Evolutionary conservation across 2,797 vertebrate genomes (phyloP).

Genomic region (Manis javanica): DNA sequence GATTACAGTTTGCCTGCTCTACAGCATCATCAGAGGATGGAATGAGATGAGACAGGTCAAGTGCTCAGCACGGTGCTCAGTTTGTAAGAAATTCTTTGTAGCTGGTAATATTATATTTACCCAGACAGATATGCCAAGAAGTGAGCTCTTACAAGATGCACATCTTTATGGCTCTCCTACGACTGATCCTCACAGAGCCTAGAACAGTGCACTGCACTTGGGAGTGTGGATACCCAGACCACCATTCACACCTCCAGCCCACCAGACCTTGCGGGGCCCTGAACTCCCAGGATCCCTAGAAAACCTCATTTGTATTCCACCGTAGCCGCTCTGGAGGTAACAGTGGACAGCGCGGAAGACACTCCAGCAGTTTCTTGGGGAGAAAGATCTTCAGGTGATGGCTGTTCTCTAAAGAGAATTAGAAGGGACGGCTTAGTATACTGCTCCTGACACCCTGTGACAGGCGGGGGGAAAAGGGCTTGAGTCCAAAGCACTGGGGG

Average conservation of each 20-base stretch:
- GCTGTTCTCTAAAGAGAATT: conserved; percentile 86
- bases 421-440: background rate
- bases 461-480: background rate
- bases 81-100: background rate
- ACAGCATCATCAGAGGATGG: background rate
- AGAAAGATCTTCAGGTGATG: conserved; percentile 93
- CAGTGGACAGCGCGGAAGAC: conserved; percentile 89
- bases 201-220: background rate
- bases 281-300: conserved; percentile 32
- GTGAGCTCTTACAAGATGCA: background rate
- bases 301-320: conserved; percentile 95
- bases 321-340: conserved; percentile 92
- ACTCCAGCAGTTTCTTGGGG: conserved; percentile 93
- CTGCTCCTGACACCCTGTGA: background rate
- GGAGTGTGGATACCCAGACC: background rate
- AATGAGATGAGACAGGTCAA: background rate
- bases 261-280: background rate
- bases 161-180: background rate
- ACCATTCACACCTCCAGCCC: background rate
- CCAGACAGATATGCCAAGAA: background rate
- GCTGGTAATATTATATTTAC: background rate
- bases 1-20: background rate
- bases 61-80: background rate
- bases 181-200: background rate
- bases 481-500: background rate